These are phyloP conservation scores for Chiloscyllium punctatum DNA, from an alignment of 2,797 vertebrate species.

Conservation along the genomic window DNA sequence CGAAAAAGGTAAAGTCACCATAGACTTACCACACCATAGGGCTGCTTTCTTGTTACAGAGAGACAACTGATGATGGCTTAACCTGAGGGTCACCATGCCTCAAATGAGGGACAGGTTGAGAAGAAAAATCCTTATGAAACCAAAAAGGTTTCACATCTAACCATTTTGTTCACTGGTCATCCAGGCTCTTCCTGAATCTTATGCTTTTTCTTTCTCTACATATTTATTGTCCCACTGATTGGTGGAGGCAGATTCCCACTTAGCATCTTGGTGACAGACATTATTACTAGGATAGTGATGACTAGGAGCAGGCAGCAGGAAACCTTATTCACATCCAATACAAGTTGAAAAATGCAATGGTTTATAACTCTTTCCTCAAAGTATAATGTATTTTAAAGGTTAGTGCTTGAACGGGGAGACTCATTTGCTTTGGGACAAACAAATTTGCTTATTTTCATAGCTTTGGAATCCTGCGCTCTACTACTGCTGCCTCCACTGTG, in stretches of 20 bases:
- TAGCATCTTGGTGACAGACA: neutral
- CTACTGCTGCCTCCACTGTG: too few species aligned
- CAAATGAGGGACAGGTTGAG: too few species aligned
- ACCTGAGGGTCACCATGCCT: too few species aligned
- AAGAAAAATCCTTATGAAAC: too few species aligned
- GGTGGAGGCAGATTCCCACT: neutral
- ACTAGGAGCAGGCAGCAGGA: neutral
- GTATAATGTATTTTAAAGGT: neutral
- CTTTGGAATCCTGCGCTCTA: neutral
- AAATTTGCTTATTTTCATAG: neutral
- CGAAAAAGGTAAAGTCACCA: too few species aligned
- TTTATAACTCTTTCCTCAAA: neutral
- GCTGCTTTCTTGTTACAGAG: too few species aligned
- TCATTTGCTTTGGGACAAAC: neutral
- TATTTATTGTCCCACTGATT: neutral
- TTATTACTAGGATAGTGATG: neutral
- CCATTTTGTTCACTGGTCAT: neutral
- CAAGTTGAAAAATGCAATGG: neutral
- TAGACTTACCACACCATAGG: too few species aligned
- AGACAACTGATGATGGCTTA: too few species aligned
- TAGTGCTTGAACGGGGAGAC: constrained; percentile 14
- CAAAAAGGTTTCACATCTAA: neutral
- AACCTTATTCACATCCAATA: neutral
- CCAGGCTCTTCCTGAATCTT: neutral
- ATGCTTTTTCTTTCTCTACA: neutral